These are phyloP conservation scores for Whitmania pigra DNA, from an alignment of 1,140 invertebrate genomes.

Conservation along the genomic window DNA sequence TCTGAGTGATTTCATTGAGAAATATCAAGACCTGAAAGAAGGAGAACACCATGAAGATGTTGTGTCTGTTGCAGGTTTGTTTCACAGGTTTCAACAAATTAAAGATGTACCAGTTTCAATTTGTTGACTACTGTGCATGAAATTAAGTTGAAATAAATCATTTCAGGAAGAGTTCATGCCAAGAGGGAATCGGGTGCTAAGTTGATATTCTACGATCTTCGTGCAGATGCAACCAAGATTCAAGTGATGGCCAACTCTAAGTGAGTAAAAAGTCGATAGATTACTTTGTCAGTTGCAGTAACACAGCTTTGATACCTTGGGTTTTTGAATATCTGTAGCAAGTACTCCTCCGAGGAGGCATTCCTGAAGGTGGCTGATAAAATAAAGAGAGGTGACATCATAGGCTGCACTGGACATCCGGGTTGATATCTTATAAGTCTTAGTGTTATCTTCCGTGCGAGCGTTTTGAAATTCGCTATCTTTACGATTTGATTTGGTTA, in stretches of 20 bases:
- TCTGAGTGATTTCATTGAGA: conserved; percentile 74
- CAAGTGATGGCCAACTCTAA: conserved; percentile 83
- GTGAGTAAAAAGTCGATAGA: conserved; percentile 30
- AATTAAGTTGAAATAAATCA: not conserved
- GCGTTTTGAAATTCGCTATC: no score
- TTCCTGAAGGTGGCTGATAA: conserved; percentile 68
- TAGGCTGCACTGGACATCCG: conserved; percentile 78
- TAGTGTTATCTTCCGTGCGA: no score
- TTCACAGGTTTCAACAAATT: conserved; percentile 31
- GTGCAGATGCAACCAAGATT: conserved; percentile 83
- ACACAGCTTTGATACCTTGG: not conserved
- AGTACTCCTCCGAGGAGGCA: conserved; percentile 50
- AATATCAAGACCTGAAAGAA: conserved; percentile 51
- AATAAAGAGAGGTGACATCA: conserved; percentile 84
- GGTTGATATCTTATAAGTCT: conserved; percentile 38
- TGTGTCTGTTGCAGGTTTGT: conserved; percentile 47
- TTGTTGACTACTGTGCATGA: no score
- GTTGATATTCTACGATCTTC: conserved; percentile 89
- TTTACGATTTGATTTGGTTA: no score
- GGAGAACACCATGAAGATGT: conserved; percentile 59
- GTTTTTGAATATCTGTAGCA: conserved; percentile 27
- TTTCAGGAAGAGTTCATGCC: conserved; percentile 69
- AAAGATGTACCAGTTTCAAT: no score
- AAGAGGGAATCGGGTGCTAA: conserved; percentile 87
- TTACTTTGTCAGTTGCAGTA: not conserved